phyloP scores from a whole-genome alignment of 2,113 vertebrate genomes.

The Ptilorrhoa leucosticta region DNA sequence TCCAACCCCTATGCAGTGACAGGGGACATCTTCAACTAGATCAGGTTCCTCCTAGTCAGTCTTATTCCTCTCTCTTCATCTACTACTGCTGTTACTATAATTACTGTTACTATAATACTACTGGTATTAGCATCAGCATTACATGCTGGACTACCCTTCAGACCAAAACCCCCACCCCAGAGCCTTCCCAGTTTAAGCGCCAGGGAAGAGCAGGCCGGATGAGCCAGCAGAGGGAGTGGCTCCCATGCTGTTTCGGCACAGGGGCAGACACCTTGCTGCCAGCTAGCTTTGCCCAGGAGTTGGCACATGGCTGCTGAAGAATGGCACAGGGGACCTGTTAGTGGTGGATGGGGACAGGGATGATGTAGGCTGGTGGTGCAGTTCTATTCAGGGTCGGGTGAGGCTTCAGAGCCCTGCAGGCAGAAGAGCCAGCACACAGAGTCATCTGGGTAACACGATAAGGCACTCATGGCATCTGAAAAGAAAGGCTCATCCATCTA shows the following conservation, averaged over 20 bases:
- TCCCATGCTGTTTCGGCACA: rapidly evolving
- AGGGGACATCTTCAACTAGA: not conserved
- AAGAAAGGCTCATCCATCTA: not conserved
- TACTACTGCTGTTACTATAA: not conserved
- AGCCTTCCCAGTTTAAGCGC: not conserved
- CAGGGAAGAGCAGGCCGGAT: not conserved
- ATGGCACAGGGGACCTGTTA: not conserved
- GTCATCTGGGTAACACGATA: not conserved
- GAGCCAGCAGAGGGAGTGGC: not conserved
- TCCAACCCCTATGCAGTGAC: not conserved
- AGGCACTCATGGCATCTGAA: not conserved
- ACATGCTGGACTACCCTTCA: not conserved
- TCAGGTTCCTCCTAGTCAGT: not conserved
- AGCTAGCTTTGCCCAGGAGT: not conserved
- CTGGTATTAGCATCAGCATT: not conserved
- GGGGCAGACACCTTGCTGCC: not conserved
- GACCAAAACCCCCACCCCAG: not conserved
- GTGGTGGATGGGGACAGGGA: not conserved
- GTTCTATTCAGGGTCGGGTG: not conserved
- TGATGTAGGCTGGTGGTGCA: not conserved
- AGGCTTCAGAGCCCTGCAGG: not conserved
- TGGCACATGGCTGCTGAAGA: not conserved
- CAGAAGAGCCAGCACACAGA: not conserved
- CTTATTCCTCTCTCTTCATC: not conserved
- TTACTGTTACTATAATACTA: no score